Percentiles rank a stretch among this genome's conserved stretches.
Evolutionary conservation across 1,140 invertebrate species (phyloP).

Genomic region (Rhyacophila brunnea): DNA sequence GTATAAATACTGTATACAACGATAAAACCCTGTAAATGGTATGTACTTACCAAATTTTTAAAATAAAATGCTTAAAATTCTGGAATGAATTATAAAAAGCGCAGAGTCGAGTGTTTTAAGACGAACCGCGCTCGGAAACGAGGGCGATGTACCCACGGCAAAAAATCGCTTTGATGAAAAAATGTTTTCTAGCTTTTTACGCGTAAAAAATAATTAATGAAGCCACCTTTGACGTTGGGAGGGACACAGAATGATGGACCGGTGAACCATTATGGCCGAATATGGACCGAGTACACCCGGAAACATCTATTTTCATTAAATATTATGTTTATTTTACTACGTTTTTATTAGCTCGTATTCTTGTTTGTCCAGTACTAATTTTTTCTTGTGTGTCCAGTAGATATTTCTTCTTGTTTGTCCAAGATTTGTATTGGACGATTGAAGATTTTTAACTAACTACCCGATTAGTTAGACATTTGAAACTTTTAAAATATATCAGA

Average conservation of each 20-base stretch:
- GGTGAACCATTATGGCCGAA: conserved; percentile 13
- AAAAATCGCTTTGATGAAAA: conserved; percentile 27
- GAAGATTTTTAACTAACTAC: too few species aligned
- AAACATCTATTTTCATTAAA: too few species aligned
- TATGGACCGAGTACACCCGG: neutral
- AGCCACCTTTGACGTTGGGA: conserved; percentile 34
- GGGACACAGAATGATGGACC: conserved; percentile 13
- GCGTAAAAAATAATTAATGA: conserved; percentile 36
- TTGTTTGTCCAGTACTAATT: too few species aligned
- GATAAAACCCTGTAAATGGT: neutral
- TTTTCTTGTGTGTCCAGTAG: too few species aligned
- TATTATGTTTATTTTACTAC: too few species aligned
- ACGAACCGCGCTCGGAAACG: conserved; percentile 29
- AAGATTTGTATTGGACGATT: too few species aligned
- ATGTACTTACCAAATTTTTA: neutral
- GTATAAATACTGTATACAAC: too few species aligned
- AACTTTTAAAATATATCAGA: too few species aligned
- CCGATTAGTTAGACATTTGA: too few species aligned
- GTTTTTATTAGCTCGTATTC: too few species aligned
- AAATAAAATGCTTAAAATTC: neutral
- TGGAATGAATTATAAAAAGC: conserved; percentile 22
- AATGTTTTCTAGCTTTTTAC: conserved; percentile 36
- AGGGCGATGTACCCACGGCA: conserved; percentile 25
- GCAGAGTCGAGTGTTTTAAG: conserved; percentile 11
- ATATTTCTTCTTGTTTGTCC: too few species aligned